Base-by-base conservation (phyloP, 2,888 invertebrate species). In the Vesta saturnalis region DNA sequence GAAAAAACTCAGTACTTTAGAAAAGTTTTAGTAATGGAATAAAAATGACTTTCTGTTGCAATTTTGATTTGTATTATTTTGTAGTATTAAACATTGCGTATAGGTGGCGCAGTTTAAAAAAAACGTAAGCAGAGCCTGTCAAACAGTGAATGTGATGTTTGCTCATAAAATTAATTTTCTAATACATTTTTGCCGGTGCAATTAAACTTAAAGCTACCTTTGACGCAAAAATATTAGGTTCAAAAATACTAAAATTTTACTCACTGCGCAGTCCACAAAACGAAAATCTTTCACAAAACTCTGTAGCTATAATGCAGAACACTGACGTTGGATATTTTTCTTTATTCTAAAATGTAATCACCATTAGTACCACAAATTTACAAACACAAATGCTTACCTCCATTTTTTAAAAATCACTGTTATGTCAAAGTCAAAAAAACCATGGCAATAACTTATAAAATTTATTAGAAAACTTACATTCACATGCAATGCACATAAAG, bases 251-350 rank as follows among this genome's bases (percentile, higher is more conserved):
- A 12, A 39, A n/a, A n/a, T 39, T 4, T 1, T 64, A 84, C 88
- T 85, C 84, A 93, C 92, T 91, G 86, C 91, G 85, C 79, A 93
- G 84, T 69, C 94, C 94, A 85, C 94, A 94, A 84, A 91, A 95
- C 6, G 92, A 93, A 83, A 94, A 94, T 76, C 94, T 85, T 83
- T 94, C 94, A 83, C 94, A 94, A 84, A 94, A 94, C 81, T 95
- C 94, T 72, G 93, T 93, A 47, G 91, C 91, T 71, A 94, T 89
- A 72, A 95, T 94, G 84, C 93, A 93, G 83, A 92, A 91, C 72
- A 94, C 90, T 1, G 92, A 88, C 58, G 86, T 88, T 0, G 92
- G 90, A 76, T 90, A 91, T 64, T 81, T 60, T 47, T 76, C 73
- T 78, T 78, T 59, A 69, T 76, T 76, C 64, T 49, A 49, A 16